Conservation (phyloP, 2,113 vertebrate genomes). For the Carassius gibelio region DNA sequence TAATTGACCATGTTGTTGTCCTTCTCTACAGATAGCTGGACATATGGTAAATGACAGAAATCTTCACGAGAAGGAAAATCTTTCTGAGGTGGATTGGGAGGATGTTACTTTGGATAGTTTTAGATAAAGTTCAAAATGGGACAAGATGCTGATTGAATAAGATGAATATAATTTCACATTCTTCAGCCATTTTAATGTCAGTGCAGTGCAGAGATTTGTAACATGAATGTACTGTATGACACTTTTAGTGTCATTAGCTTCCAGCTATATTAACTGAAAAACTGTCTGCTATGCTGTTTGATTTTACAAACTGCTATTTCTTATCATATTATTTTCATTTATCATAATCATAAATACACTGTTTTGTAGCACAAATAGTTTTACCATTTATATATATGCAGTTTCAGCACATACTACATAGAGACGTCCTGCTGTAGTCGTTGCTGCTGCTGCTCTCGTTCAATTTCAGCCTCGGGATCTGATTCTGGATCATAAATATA, state of each 20-base stretch:
- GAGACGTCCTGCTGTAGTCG: no score
- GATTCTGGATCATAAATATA: no score
- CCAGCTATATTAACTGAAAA: background rate
- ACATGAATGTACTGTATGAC: background rate
- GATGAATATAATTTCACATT: background rate
- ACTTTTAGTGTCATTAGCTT: background rate
- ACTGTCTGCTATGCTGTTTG: background rate
- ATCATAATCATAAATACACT: background rate
- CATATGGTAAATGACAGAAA: background rate
- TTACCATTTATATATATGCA: background rate
- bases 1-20: conserved; percentile 8
- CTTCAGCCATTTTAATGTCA: background rate
- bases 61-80: background rate
- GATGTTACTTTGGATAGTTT: background rate
- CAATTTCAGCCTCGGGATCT: no score
- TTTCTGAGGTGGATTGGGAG: background rate
- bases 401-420: no score
- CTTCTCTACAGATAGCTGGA: background rate
- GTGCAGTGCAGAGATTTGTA: background rate
- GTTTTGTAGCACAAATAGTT: background rate
- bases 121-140: background rate
- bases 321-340: background rate
- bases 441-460: no score
- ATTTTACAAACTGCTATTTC: background rate
- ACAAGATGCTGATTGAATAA: background rate